These are phyloP conservation scores for Ophiodon elongatus DNA, from an alignment of 2,113 vertebrate species.

Conservation along the genomic window DNA sequence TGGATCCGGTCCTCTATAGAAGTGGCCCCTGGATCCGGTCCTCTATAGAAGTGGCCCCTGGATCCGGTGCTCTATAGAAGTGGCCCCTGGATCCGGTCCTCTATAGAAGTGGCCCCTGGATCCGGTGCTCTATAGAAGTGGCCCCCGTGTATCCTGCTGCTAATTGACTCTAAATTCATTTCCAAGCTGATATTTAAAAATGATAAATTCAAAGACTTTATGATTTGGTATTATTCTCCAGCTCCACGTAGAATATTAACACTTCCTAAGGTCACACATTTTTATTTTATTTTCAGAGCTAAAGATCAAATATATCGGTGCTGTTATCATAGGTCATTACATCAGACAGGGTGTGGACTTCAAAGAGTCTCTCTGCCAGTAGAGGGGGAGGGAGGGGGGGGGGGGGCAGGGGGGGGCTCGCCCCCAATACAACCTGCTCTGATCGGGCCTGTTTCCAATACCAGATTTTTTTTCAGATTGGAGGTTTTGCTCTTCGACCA, in stretches of 20 bases:
- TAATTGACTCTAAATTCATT: too few relatives aligned
- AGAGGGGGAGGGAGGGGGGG: constrained; percentile 33
- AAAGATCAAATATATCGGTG: constrained; percentile 47
- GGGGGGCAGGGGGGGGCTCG: constrained; percentile 18
- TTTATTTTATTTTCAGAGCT: constrained; percentile 27
- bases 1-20: too few relatives aligned
- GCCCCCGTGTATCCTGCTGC: too few relatives aligned
- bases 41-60: too few relatives aligned
- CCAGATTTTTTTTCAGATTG: too few relatives aligned
- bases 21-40: too few relatives aligned
- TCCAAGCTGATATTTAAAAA: too few relatives aligned
- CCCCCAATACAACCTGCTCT: constrained; percentile 24
- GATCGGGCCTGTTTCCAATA: not conserved
- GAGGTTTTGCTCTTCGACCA: too few relatives aligned
- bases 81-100: too few relatives aligned
- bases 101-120: too few relatives aligned
- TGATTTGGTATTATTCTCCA: not conserved
- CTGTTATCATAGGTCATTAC: constrained; percentile 54
- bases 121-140: too few relatives aligned
- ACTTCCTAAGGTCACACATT: constrained; percentile 32
- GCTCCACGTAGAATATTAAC: not conserved
- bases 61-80: too few relatives aligned
- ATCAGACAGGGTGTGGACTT: constrained; percentile 54
- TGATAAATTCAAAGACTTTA: not conserved
- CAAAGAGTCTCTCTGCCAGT: constrained; percentile 48